Base-by-base conservation (phyloP, 1,140 invertebrate species). In the Anadara kagoshimensis region DNA sequence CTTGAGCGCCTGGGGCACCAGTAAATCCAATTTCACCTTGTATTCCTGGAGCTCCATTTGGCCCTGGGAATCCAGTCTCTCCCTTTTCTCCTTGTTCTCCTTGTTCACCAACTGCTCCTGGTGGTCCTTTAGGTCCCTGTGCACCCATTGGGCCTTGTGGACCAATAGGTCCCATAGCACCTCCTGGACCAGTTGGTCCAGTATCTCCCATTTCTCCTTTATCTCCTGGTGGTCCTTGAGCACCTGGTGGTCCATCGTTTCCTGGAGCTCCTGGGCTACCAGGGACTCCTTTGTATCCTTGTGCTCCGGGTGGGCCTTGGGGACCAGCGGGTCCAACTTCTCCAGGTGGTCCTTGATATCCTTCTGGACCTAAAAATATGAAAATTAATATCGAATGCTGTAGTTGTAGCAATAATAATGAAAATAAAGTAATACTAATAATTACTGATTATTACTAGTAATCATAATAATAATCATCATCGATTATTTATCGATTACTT, bases 71-170 rank as follows among this genome's bases (percentile, higher is more conserved):
- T 14, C 47, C 47, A 49, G 14, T 1, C 10, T 49, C n/a, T 18
- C 47, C 47, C 14, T 49, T 20, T 49, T 49, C n/a, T 4, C 47
- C 47, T 4, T 4, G 1, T 49, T 49, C n/a, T 14, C 47, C 47
- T 49, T 14, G 47, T 4, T 49, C 47, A 49, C 47, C 47, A 18
- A 20, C n/a, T 49, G 47, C 47, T 49, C 47, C 47, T 49, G 47
- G 47, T 49, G 47, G 47, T 49, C 47, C 47, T 49, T 49, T 49
- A 4, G 47, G 47, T 51, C 62, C 62, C 16, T 43, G 45, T 18
- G 43, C 59, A n/a, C 59, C 59, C 41, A 44, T 62, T 62, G 14
- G 41, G 5, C 62, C 62, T 26, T 49, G 20, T 36, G 29, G 29
- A 3, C 29, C 29, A 36, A 36, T 36, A 14, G 47, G 44, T 26